Evolutionary conservation across 2,797 vertebrate species (phyloP), one percentile per base, ranked within the genome.

Genomic region (Toxotes lorentzi): DNA sequence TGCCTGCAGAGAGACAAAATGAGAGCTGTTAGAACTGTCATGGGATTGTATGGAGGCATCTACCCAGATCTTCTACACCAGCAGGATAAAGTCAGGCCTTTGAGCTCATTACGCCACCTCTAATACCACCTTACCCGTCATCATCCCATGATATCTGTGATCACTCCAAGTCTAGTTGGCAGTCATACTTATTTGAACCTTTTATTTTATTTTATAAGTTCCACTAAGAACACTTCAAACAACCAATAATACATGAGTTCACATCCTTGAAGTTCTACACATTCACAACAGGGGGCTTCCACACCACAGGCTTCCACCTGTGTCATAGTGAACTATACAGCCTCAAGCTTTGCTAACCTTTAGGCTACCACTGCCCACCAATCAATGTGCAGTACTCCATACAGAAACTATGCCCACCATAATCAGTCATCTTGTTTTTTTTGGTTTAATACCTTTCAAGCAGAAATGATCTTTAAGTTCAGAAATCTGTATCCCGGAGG

Each of bases 1-100:
- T 27, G 81, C 89, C 87, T 85, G 85, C 81, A 88, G 86, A 89
- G 86, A 86, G 87, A 89, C 83, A 86, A 79, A 87, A 70, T 73
- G 70, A 68, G 63, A 82, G 62, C 60, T 61, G 73, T 80, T 77
- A 41, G 4, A 38, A 38, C 10, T 84, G 74, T 57, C 43, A 10
- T 34, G 63, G 76, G 84, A 83, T 48, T 73, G 54, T 56, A 47
- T 35, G 34, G 59, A 78, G 56, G 58, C 51, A 41, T 38, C 41
- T 62, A 54, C 53, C 67, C 24, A 71, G 56, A 82, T 79, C 67
- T 66, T 63, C 7, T 54, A 2, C 63, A 56, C 67, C 23, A 16
- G 40, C 34, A 7, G 23, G 50, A 63, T 71, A 21, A 74, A 60
- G 27, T 60, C 27, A 3, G 1, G 21, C 34, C n/a, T 69, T 70